Evolutionary conservation across 2,888 invertebrate species (phyloP).

Genomic region (Saturnia pavonia): DNA sequence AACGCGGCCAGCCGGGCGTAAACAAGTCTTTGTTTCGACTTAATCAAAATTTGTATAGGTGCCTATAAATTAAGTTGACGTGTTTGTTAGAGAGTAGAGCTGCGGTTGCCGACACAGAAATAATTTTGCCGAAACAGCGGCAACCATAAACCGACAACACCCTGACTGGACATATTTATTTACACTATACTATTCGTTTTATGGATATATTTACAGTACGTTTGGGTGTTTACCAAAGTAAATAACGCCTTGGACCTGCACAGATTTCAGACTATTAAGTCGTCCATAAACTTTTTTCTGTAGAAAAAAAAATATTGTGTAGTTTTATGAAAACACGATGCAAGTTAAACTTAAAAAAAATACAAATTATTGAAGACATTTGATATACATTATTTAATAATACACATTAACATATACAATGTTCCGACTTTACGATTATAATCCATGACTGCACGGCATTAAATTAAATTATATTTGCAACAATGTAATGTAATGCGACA

Average conservation of each 20-base stretch:
- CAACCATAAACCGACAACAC: conserved; percentile 55
- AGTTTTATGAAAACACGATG: too few relatives aligned
- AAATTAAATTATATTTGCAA: too few relatives aligned
- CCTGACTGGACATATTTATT: conserved; percentile 54
- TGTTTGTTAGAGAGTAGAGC: conserved; percentile 47
- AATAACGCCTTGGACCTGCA: background rate
- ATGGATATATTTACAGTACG: conserved; percentile 46
- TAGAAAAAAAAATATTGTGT: too few relatives aligned
- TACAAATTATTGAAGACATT: too few relatives aligned
- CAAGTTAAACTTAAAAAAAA: too few relatives aligned
- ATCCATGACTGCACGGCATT: too few relatives aligned
- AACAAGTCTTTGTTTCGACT: conserved; percentile 46
- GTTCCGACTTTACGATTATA: too few relatives aligned
- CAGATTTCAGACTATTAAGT: background rate
- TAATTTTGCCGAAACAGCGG: conserved; percentile 62
- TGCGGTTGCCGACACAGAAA: conserved; percentile 55
- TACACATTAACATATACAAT: too few relatives aligned
- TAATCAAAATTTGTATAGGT: conserved; percentile 43
- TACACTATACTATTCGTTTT: conserved; percentile 46
- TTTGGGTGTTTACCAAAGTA: background rate
- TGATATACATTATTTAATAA: too few relatives aligned
- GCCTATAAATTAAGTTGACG: conserved; percentile 50
- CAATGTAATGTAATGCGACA: too few relatives aligned
- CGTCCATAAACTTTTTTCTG: background rate
- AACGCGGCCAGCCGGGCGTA: conserved; percentile 36